These are phyloP conservation scores for Hypercompe scribonia DNA, from an alignment of 2,888 invertebrate species.

Conservation along the genomic window DNA sequence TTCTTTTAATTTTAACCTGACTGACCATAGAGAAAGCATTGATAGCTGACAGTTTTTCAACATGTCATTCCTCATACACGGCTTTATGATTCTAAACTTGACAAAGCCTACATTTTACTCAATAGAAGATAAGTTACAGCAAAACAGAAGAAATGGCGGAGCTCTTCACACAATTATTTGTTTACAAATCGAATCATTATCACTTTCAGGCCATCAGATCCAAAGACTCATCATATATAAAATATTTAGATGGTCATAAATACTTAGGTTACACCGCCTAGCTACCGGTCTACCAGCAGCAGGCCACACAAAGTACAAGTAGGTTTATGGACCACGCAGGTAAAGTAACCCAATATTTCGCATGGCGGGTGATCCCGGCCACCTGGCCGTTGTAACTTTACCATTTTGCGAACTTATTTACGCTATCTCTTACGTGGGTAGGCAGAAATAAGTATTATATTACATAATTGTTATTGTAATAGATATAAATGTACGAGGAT, in stretches of 20 bases:
- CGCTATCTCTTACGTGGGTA: conserved; percentile 45
- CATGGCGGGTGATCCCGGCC: conserved; percentile 34
- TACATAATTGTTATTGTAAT: conserved; percentile 22
- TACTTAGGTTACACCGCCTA: neutral
- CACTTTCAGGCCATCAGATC: too few relatives aligned
- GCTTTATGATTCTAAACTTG: too few relatives aligned
- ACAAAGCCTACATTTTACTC: too few relatives aligned
- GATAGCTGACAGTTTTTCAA: too few relatives aligned
- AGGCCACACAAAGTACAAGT: conserved; percentile 36
- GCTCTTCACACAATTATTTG: too few relatives aligned
- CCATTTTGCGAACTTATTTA: conserved; percentile 44
- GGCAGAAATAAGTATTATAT: conserved; percentile 32
- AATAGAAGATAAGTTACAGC: too few relatives aligned
- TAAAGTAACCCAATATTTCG: conserved; percentile 48
- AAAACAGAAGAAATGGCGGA: too few relatives aligned
- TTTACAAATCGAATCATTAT: too few relatives aligned
- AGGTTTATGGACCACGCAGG: conserved; percentile 48
- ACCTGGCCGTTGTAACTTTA: conserved; percentile 44
- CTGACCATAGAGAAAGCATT: too few relatives aligned
- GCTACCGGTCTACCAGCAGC: conserved; percentile 25
- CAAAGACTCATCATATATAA: too few relatives aligned
- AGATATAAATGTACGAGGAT: neutral
- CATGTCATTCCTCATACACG: too few relatives aligned
- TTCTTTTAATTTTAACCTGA: too few relatives aligned
- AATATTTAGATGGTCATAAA: neutral